Evolutionary conservation across 1,140 invertebrate genomes (phyloP).

Genomic region (Meloidogyne hapla): DNA sequence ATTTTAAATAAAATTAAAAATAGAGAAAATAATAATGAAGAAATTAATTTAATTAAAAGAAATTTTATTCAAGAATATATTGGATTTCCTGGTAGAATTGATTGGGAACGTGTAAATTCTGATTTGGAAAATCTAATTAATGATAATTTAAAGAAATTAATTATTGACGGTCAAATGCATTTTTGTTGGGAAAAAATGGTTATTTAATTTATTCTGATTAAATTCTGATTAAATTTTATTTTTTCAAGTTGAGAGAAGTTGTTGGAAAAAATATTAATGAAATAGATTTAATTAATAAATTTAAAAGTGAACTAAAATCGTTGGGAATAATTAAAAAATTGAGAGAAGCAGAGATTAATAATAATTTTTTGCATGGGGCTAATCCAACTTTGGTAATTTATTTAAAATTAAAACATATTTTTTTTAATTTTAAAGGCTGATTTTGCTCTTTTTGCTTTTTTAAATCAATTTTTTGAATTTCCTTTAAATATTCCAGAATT

Average conservation of each 20-base stretch:
- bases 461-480: neutral
- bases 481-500: constrained; percentile 6
- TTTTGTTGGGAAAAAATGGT: neutral
- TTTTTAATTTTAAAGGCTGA: neutral
- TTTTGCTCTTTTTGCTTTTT: neutral
- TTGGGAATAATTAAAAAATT: neutral
- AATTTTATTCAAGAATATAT: neutral
- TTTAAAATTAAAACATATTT: neutral
- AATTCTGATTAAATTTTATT: neutral
- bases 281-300: constrained; percentile 1
- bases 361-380: neutral
- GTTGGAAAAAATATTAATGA: neutral
- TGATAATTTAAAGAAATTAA: neutral
- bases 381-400: neutral
- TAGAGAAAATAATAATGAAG: neutral
- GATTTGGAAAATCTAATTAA: neutral
- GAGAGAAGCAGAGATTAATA: neutral
- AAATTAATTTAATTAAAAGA: neutral
- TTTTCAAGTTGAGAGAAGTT: neutral
- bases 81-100: neutral
- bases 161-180: neutral
- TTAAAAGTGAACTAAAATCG: neutral
- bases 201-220: neutral
- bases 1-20: constrained; percentile 7
- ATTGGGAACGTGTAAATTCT: neutral